phyloP scores from a whole-genome alignment of 2,797 vertebrate species.

The Buceros bicornis region DNA sequence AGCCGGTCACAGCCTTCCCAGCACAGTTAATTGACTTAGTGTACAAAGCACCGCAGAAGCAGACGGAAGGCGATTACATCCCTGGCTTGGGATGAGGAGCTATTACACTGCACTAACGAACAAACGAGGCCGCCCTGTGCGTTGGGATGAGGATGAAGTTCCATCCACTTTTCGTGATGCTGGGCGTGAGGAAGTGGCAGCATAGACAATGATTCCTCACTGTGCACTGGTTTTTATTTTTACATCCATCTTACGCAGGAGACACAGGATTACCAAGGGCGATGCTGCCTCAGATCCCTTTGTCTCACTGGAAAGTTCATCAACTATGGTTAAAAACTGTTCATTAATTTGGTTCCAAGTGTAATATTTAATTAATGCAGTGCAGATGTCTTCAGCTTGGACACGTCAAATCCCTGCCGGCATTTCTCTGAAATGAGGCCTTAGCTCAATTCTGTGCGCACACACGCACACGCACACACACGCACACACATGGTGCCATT shows the following conservation, averaged over 20 bases:
- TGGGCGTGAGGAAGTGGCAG: neutral
- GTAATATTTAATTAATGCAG: neutral
- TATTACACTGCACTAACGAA: fast-evolving
- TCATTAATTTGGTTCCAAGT: neutral
- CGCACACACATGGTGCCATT: neutral
- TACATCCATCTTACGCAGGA: neutral
- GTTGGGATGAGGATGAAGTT: neutral
- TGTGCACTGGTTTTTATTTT: neutral
- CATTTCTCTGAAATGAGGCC: neutral
- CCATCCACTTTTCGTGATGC: neutral
- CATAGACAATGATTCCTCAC: neutral
- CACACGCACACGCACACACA: too few species aligned
- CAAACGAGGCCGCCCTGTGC: neutral
- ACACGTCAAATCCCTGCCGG: neutral
- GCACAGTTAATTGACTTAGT: neutral
- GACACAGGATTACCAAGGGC: fast-evolving
- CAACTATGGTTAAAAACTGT: neutral
- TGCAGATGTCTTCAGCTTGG: neutral
- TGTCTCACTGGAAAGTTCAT: neutral
- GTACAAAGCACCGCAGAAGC: neutral
- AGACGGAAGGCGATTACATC: neutral
- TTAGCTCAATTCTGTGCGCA: neutral
- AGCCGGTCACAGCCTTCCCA: neutral
- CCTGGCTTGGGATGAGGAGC: neutral
- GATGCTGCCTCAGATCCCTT: neutral